Base-by-base conservation (phyloP, 2,797 vertebrate species). In the Lagodon rhomboides region DNA sequence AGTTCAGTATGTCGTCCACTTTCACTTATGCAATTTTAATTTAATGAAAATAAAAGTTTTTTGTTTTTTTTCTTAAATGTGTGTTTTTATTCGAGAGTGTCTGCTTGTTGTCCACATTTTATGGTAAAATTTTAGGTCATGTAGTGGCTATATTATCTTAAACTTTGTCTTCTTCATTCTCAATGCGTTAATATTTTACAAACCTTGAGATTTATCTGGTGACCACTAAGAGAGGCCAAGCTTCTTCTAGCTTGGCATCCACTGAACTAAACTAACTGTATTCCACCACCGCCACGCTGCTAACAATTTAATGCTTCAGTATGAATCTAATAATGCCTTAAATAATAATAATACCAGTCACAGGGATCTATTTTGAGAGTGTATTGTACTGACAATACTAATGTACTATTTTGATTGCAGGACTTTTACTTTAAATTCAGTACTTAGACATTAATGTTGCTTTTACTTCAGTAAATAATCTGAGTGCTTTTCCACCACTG, bases 1-100 rank as follows among this genome's bases (percentile, higher is more conserved):
- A 65, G 0, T 23, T 23, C 49, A 18, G 6, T 64, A 0, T 60
- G 22, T 0, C 68, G 18, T 38, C 43, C 30, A 27, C 13, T 63
- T 69, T 44, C n/a, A 38, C 18, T 51, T 22, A 7, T 54, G 22
- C 13, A 13, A 18, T 73, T 71, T 63, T 58, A 5, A 61, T 73
- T 75, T 27, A 61, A 61, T 62, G 18, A 72, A 77, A 87, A 84
- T 73, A 65, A 80, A 82, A 49, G 1, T 65, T 3, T 1, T 12
- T 12, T n/a, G n/a, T n/a, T 54, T 68, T 64, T 60, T 17, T 56
- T 30, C 3, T 0, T 1, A 0, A 60, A 44, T 20, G 3, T 11
- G 1, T 18, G 27, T 44, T 68, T 53, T 51, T 61, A 8, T 51
- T 2, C 38, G 12, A 22, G 20, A 17, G 30, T 50, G 12, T 58